Evolutionary conservation across 2,888 invertebrate genomes (phyloP).

Genomic region (Tiliacea aurago): DNA sequence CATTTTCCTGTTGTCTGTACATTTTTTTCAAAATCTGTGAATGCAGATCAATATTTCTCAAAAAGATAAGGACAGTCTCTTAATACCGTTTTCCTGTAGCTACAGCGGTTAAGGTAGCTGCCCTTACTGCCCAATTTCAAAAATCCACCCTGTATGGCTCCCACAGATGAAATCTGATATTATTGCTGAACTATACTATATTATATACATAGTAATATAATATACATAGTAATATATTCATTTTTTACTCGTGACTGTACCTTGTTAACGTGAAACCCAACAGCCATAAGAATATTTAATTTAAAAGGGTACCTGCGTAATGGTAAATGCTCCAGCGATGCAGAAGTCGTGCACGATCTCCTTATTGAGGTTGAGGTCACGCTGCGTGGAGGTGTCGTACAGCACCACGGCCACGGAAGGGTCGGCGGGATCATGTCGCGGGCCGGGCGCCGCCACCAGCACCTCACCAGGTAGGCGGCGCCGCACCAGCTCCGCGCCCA

Average conservation of each 20-base stretch:
- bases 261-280: not conserved
- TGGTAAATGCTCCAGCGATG: slow-evolving; percentile 79
- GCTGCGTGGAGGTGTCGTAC: slow-evolving; percentile 92
- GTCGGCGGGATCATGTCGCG: slow-evolving; percentile 84
- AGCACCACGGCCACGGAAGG: slow-evolving; percentile 90
- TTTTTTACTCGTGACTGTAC: not conserved
- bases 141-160: no score
- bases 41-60: no score
- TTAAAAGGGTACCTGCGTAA: slow-evolving; percentile 75
- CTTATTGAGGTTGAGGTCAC: slow-evolving; percentile 92
- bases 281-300: not conserved
- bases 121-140: no score
- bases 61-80: no score
- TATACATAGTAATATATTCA: no score
- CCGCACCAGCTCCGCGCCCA: slow-evolving; percentile 77
- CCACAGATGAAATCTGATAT: no score
- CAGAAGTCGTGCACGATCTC: slow-evolving; percentile 90
- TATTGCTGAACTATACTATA: no score
- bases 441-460: slow-evolving; percentile 90
- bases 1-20: no score
- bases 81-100: no score
- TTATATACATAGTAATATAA: no score
- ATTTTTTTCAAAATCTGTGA: no score
- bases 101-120: no score
- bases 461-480: slow-evolving; percentile 87